These are phyloP conservation scores for Acholoe squamosa DNA, from an alignment of 2,888 invertebrate species.

Conservation along the genomic window DNA sequence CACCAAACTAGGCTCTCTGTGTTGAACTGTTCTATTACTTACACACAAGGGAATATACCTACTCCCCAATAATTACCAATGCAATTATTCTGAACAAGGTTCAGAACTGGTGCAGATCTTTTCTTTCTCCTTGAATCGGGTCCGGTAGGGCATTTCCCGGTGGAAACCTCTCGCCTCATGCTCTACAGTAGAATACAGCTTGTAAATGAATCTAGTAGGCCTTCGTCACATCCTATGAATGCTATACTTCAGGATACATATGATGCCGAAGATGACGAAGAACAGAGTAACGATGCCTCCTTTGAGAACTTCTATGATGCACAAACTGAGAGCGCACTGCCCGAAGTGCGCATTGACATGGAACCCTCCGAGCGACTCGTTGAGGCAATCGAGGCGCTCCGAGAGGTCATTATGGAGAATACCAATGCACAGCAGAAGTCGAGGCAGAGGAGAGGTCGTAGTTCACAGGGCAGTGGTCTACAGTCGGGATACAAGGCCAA, in stretches of 20 bases:
- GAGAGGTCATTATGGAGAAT: slow-evolving; percentile 72
- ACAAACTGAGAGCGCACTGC: slow-evolving; percentile 51
- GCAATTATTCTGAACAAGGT: no score
- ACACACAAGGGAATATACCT: no score
- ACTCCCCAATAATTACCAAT: no score
- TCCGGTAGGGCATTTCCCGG: neutral
- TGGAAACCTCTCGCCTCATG: slow-evolving; percentile 39
- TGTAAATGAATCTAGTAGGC: slow-evolving; percentile 12
- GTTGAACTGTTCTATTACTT: no score
- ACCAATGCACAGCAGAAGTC: slow-evolving; percentile 68
- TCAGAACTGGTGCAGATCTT: no score
- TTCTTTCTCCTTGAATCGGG: neutral
- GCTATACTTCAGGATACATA: slow-evolving; percentile 64
- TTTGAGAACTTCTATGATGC: slow-evolving; percentile 65
- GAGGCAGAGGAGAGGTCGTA: slow-evolving; percentile 63
- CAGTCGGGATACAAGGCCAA: slow-evolving; percentile 59
- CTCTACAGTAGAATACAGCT: slow-evolving; percentile 56
- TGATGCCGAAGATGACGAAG: slow-evolving; percentile 61
- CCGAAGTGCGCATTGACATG: slow-evolving; percentile 64
- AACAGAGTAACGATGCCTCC: slow-evolving; percentile 59
- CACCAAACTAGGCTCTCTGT: no score
- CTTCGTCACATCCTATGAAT: slow-evolving; percentile 15
- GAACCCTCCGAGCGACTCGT: slow-evolving; percentile 70
- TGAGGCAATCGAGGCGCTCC: slow-evolving; percentile 71
- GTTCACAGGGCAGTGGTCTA: slow-evolving; percentile 4